phyloP scores from a whole-genome alignment of 2,888 invertebrate species.

The Acronicta alni region DNA sequence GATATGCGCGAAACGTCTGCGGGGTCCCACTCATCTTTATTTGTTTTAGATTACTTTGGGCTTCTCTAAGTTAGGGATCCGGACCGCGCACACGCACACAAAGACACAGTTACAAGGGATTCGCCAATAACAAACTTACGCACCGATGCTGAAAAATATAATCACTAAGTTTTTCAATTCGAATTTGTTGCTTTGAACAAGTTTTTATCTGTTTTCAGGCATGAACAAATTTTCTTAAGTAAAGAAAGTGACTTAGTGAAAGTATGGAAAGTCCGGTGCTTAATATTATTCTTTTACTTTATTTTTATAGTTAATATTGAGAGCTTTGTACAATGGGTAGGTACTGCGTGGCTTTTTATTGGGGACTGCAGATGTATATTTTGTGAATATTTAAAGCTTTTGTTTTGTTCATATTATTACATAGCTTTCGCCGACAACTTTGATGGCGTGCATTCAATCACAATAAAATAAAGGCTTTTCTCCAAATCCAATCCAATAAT shows the following conservation, averaged over 20 bases:
- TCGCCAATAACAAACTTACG: slow-evolving; percentile 60
- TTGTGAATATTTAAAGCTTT: not conserved
- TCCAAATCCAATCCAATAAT: no score
- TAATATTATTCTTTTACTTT: slow-evolving; percentile 31
- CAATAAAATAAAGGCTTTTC: no score
- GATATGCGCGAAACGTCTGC: slow-evolving; percentile 80
- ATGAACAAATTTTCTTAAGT: slow-evolving; percentile 39
- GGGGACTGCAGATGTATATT: not conserved
- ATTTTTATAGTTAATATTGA: slow-evolving; percentile 27
- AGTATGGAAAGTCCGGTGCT: slow-evolving; percentile 27
- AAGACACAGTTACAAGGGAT: slow-evolving; percentile 75
- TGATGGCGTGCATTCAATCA: no score
- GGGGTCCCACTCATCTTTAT: slow-evolving; percentile 84
- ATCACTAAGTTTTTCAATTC: slow-evolving; percentile 80
- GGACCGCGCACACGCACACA: slow-evolving; percentile 56
- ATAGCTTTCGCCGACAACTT: no score
- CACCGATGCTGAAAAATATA: slow-evolving; percentile 70
- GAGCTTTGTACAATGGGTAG: slow-evolving; percentile 3
- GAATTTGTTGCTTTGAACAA: slow-evolving; percentile 65
- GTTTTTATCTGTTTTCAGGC: slow-evolving; percentile 49
- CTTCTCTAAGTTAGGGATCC: slow-evolving; percentile 72
- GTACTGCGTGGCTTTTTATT: slow-evolving; percentile 4
- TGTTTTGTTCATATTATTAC: no score
- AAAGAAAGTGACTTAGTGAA: slow-evolving; percentile 38
- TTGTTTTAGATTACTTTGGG: slow-evolving; percentile 88